Evolutionary conservation across 1,140 invertebrate species (phyloP).

Genomic region (Drosophila eugracilis): DNA sequence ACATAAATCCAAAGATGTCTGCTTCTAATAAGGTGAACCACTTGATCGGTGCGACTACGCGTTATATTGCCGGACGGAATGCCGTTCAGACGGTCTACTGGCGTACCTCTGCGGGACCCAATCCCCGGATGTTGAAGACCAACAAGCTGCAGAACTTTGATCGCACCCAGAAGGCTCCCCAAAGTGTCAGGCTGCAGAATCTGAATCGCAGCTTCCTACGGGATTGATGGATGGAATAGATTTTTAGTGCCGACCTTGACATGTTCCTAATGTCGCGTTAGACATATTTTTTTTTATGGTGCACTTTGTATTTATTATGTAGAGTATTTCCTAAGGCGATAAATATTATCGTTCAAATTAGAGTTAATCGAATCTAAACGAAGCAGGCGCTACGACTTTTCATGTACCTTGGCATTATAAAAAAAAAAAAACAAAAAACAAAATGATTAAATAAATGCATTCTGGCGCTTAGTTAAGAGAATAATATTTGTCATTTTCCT

Average conservation of each 20-base stretch:
- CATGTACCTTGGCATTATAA: slow-evolving; percentile 49
- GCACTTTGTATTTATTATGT: slow-evolving; percentile 42
- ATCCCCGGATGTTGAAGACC: slow-evolving; percentile 87
- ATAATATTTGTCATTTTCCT: slow-evolving; percentile 17
- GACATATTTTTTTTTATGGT: slow-evolving; percentile 12
- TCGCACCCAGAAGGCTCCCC: slow-evolving; percentile 57
- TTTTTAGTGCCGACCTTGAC: slow-evolving; percentile 8
- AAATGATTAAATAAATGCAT: slow-evolving; percentile 51
- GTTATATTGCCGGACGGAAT: slow-evolving; percentile 89
- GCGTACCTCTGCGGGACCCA: slow-evolving; percentile 86
- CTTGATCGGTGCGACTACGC: slow-evolving; percentile 87
- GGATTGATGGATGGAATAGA: slow-evolving; percentile 20
- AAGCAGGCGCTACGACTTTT: slow-evolving; percentile 36
- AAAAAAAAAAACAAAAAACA: slow-evolving; percentile 19
- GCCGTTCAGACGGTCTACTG: slow-evolving; percentile 90
- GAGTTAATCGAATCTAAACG: slow-evolving; percentile 30
- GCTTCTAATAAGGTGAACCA: slow-evolving; percentile 85
- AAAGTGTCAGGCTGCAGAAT: slow-evolving; percentile 62
- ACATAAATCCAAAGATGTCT: slow-evolving; percentile 57
- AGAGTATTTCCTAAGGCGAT: slow-evolving; percentile 35
- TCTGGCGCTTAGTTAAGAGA: slow-evolving; percentile 45
- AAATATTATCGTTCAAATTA: slow-evolving; percentile 6
- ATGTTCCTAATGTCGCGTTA: slow-evolving; percentile 54
- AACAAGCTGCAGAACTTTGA: slow-evolving; percentile 87
- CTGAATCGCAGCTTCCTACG: slow-evolving; percentile 58